phyloP scores from a whole-genome alignment of 1,140 invertebrate species.

The Pachypeltis micranthus region DNA sequence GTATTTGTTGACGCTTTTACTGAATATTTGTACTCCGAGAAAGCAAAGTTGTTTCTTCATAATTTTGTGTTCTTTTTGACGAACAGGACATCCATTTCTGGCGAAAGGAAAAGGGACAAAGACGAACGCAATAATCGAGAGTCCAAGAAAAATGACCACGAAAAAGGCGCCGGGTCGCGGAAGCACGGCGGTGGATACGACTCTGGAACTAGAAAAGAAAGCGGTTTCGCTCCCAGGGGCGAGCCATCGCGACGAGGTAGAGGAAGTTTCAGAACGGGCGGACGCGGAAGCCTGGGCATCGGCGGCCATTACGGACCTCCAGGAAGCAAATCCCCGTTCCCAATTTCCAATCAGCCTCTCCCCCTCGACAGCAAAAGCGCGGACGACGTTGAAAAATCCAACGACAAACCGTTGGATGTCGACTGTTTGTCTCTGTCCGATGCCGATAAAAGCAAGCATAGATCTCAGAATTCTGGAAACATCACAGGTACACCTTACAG shows the following conservation, averaged over 20 bases:
- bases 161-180: neutral
- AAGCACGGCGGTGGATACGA: slow-evolving; percentile 14
- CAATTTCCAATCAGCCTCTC: neutral
- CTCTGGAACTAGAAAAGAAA: slow-evolving; percentile 10
- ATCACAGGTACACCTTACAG: slow-evolving; percentile 15
- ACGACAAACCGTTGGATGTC: neutral
- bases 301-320: slow-evolving; percentile 20
- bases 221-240: slow-evolving; percentile 17
- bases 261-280: neutral
- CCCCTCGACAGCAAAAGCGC: slow-evolving; percentile 6
- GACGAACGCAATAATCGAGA: slow-evolving; percentile 4
- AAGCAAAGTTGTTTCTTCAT: no score
- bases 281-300: slow-evolving; percentile 1
- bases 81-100: neutral
- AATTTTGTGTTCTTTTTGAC: no score
- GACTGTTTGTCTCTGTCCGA: neutral
- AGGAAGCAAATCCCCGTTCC: slow-evolving; percentile 16
- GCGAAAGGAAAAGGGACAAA: slow-evolving; percentile 15
- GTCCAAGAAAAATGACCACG: neutral
- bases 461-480: neutral
- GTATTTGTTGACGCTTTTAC: no score
- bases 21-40: no score
- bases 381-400: slow-evolving; percentile 13
- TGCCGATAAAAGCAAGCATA: neutral
- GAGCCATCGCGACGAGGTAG: slow-evolving; percentile 13